phyloP scores from a whole-genome alignment of 1,140 invertebrate genomes.

The Drosophila mauritiana region DNA sequence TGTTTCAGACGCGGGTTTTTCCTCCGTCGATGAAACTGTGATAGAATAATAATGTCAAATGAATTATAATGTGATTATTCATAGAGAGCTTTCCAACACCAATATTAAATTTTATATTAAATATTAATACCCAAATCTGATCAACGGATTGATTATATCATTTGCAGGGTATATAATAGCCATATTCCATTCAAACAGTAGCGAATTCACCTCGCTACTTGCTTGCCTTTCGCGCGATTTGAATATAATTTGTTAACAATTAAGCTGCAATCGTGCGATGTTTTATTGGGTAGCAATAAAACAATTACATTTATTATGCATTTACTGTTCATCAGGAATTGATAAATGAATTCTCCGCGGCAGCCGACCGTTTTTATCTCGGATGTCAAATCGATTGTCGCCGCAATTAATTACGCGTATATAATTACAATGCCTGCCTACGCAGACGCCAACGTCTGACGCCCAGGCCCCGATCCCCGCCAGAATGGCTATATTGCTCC shows the following conservation, averaged over 20 bases:
- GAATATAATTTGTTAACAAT: conserved; percentile 72
- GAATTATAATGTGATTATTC: not conserved
- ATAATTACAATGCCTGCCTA: conserved; percentile 77
- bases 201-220: not conserved
- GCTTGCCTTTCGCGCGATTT: conserved; percentile 12
- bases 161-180: not conserved
- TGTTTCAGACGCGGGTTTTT: not conserved
- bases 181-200: too few relatives aligned
- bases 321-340: conserved; percentile 49
- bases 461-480: conserved; percentile 8
- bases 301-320: conserved; percentile 49
- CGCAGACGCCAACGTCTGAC: conserved; percentile 55
- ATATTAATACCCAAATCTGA: too few relatives aligned
- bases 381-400: conserved; percentile 84
- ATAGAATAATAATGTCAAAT: not conserved
- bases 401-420: conserved; percentile 83
- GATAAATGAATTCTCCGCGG: conserved; percentile 71
- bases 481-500: not conserved
- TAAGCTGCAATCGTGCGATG: conserved; percentile 46
- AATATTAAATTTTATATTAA: too few relatives aligned
- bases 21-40: not conserved
- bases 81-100: too few relatives aligned
- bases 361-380: conserved; percentile 65
- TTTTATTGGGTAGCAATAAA: conserved; percentile 60
- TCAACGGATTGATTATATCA: too few relatives aligned